Evolutionary conservation across 2,113 vertebrate species (phyloP).

Genomic region (Sisor rabdophorus): DNA sequence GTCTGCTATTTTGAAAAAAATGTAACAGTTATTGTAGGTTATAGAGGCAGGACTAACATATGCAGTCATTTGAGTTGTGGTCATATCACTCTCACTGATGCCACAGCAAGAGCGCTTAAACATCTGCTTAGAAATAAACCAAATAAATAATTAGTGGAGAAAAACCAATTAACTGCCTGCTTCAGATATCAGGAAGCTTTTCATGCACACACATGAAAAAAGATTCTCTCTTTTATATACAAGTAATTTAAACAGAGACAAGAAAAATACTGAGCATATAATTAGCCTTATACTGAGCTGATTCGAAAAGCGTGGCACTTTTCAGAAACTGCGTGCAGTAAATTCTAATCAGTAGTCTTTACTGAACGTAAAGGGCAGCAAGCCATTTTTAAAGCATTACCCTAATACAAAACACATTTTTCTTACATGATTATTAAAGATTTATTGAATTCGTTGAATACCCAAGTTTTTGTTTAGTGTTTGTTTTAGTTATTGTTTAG

Average conservation of each 20-base stretch:
- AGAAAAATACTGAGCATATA: background rate
- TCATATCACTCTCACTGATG: background rate
- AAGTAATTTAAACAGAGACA: background rate
- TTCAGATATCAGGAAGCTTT: background rate
- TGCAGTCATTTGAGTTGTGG: background rate
- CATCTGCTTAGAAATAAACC: background rate
- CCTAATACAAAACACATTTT: constrained; percentile 1
- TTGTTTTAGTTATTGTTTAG: too few species aligned
- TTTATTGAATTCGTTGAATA: too few species aligned
- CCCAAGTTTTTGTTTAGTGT: background rate
- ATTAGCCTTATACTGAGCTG: background rate
- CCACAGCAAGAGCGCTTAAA: background rate
- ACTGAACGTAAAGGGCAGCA: background rate
- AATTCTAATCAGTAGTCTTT: background rate
- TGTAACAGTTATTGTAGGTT: constrained; percentile 7
- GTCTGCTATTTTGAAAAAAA: constrained; percentile 18
- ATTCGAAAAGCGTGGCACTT: background rate
- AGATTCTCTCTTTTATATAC: background rate
- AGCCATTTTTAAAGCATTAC: background rate
- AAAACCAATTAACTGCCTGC: background rate
- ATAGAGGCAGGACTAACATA: constrained; percentile 21
- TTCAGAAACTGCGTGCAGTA: background rate
- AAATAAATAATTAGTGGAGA: background rate
- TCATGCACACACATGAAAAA: background rate
- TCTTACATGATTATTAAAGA: background rate